Percentiles rank a stretch among this genome's conserved stretches.
Conservation (phyloP, 1,140 invertebrate species). For the Bombus superbus region DNA sequence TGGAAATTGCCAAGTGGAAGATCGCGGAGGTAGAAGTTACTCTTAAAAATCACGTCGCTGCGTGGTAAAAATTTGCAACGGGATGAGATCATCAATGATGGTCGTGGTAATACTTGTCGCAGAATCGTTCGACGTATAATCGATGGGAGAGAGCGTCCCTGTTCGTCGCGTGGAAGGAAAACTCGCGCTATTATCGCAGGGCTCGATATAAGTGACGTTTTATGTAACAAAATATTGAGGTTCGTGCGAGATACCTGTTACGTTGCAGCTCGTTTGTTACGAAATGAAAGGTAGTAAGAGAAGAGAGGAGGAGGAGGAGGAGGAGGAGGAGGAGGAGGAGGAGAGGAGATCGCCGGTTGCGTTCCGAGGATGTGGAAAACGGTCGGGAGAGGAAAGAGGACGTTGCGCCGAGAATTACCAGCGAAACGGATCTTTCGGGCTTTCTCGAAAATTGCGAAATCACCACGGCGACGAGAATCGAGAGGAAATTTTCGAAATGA, state of each 20-base stretch:
- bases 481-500: not conserved
- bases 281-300: conserved; percentile 29
- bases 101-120: not conserved
- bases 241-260: conserved; percentile 40
- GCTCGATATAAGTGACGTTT: conserved; percentile 14
- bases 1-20: too few relatives aligned
- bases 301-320: too few relatives aligned
- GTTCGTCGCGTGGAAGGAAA: not conserved
- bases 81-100: not conserved
- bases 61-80: too few relatives aligned
- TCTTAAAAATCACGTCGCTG: too few relatives aligned
- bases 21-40: too few relatives aligned
- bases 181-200: conserved; percentile 3
- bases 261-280: conserved; percentile 33
- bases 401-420: not conserved
- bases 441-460: not conserved
- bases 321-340: too few relatives aligned
- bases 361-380: conserved; percentile 4
- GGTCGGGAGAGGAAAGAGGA: too few relatives aligned
- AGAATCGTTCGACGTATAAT: too few relatives aligned
- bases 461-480: too few relatives aligned
- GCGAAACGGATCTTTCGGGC: not conserved
- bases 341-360: not conserved
- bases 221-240: conserved; percentile 35
- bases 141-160: not conserved